These are phyloP conservation scores for Clanis bilineata DNA, from an alignment of 2,888 invertebrate genomes.

Conservation along the genomic window DNA sequence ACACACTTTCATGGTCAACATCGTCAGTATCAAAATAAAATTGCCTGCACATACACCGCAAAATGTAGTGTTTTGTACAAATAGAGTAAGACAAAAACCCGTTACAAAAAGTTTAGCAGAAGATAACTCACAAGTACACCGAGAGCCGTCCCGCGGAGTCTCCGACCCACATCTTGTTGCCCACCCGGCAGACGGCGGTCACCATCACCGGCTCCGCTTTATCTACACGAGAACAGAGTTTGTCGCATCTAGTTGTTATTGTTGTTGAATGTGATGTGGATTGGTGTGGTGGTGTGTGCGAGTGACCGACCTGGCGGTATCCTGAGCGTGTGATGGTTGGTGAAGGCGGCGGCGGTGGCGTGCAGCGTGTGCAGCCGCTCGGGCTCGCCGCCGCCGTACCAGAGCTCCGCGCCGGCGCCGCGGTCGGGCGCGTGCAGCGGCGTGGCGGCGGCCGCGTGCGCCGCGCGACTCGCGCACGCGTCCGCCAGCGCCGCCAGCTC, in stretches of 20 bases:
- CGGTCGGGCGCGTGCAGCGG: conserved; percentile 24
- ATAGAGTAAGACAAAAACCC: too few species aligned
- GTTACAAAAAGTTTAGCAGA: too few species aligned
- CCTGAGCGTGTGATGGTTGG: conserved; percentile 57
- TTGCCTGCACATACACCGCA: too few species aligned
- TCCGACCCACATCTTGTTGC: conserved; percentile 92
- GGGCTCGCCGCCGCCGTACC: conserved; percentile 81
- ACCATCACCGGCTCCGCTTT: conserved; percentile 80
- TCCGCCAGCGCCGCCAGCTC: conserved; percentile 87
- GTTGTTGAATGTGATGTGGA: not conserved
- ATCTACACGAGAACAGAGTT: conserved; percentile 47
- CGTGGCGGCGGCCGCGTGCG: conserved; percentile 34
- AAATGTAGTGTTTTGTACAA: too few species aligned
- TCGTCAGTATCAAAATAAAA: too few species aligned
- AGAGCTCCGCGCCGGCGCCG: conserved; percentile 79
- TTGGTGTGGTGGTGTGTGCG: too few species aligned
- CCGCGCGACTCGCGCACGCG: conserved; percentile 41
- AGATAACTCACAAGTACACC: conserved; percentile 85
- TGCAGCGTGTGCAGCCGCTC: conserved; percentile 77
- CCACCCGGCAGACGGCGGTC: conserved; percentile 89
- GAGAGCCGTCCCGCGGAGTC: conserved; percentile 93
- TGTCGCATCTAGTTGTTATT: too few species aligned
- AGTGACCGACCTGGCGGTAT: conserved; percentile 52
- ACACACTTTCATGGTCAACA: too few species aligned
- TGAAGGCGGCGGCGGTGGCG: conserved; percentile 48